Conservation (phyloP, 2,113 vertebrate species). For the Mormyrus lacerda region DNA sequence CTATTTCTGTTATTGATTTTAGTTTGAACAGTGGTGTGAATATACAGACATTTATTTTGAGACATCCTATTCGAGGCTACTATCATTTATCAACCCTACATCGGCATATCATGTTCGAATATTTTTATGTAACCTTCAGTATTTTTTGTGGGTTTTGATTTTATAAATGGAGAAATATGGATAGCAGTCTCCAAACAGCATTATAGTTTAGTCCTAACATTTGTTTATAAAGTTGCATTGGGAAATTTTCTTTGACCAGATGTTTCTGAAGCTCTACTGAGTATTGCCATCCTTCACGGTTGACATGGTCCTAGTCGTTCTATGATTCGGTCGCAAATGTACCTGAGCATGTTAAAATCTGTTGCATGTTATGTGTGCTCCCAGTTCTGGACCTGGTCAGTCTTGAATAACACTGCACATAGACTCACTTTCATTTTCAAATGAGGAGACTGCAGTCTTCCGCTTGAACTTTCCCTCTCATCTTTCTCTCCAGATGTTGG, state of each 20-base stretch:
- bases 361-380: neutral
- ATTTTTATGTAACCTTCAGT: neutral
- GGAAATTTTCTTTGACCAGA: neutral
- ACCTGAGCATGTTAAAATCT: neutral
- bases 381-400: neutral
- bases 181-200: neutral
- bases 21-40: neutral
- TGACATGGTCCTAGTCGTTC: neutral
- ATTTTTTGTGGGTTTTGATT: neutral
- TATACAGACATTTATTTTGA: conserved; percentile 7
- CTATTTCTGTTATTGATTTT: neutral
- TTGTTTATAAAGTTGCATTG: neutral
- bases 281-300: neutral
- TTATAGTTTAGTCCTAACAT: neutral
- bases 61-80: neutral
- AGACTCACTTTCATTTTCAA: neutral
- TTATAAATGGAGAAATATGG: neutral
- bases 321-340: neutral
- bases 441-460: neutral
- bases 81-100: neutral
- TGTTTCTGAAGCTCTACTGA: neutral
- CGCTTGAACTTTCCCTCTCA: neutral
- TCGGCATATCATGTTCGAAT: neutral
- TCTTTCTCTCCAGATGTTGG: conserved; percentile 1
- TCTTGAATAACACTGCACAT: neutral